Evolutionary conservation across 37 sponge, comb jelly and placozoan species (phyloP).

Genomic region (Beroe forskalii): DNA sequence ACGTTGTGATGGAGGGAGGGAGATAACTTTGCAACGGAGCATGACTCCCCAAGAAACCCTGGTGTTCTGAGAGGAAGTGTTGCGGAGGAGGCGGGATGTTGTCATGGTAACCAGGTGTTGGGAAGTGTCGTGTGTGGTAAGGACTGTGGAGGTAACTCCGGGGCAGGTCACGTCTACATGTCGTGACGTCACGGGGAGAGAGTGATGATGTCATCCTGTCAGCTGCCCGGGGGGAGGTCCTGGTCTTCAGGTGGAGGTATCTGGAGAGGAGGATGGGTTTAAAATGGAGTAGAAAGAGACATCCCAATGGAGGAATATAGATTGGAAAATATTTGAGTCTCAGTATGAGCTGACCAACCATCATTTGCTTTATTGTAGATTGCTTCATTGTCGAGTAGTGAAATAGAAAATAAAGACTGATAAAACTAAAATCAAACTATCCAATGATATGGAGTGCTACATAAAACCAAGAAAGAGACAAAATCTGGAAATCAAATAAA

Average conservation of each 20-base stretch:
- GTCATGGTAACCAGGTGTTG: background rate
- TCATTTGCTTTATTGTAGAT: too few species aligned
- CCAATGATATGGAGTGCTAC: too few species aligned
- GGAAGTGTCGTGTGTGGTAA: background rate
- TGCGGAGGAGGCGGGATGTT: background rate
- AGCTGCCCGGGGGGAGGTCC: background rate
- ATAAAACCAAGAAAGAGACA: too few species aligned
- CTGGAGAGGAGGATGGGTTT: too few species aligned
- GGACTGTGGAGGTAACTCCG: background rate
- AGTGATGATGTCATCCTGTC: background rate
- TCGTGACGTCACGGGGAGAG: background rate
- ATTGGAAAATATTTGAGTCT: too few species aligned
- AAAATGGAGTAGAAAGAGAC: background rate
- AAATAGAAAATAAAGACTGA: too few species aligned
- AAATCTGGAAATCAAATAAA: too few species aligned
- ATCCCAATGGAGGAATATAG: too few species aligned
- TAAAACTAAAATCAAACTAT: too few species aligned
- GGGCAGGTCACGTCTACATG: background rate
- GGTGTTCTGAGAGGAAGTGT: background rate
- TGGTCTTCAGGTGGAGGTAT: conserved; percentile 6
- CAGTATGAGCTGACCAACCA: too few species aligned
- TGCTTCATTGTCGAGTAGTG: too few species aligned
- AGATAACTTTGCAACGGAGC: background rate
- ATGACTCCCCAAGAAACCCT: background rate
- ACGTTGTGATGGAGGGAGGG: background rate